These are phyloP conservation scores for Hapalemur alaotrensis DNA, from an alignment of 2,797 vertebrate species.

Conservation along the genomic window DNA sequence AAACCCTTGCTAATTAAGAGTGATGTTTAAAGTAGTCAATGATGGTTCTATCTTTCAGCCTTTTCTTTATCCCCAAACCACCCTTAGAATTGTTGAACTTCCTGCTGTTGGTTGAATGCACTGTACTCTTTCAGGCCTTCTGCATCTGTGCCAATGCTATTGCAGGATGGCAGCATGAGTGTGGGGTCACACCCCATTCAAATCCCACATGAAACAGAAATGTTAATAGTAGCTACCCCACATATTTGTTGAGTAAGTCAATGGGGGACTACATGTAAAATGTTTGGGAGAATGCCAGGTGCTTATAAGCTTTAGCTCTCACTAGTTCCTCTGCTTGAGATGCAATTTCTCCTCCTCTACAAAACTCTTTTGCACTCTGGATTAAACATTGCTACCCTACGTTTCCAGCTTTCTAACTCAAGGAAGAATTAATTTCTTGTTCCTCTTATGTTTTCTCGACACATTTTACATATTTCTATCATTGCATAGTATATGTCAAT, in stretches of 20 bases:
- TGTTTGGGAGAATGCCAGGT: not conserved
- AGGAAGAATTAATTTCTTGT: not conserved
- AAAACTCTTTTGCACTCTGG: not conserved
- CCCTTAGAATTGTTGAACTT: not conserved
- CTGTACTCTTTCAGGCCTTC: not conserved
- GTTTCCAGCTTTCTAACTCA: not conserved
- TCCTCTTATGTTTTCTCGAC: not conserved
- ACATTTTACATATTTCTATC: constrained; percentile 7
- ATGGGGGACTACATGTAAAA: not conserved
- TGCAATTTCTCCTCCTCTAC: not conserved
- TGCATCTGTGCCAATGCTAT: not conserved
- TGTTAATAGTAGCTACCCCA: not conserved
- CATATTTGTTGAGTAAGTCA: not conserved
- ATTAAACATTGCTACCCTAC: not conserved
- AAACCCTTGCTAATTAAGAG: not conserved
- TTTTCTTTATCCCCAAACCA: not conserved
- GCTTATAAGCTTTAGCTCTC: not conserved
- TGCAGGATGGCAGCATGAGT: not conserved
- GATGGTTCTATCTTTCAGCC: not conserved
- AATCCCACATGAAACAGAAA: not conserved
- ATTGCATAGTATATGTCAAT: not conserved
- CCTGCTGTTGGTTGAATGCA: not conserved
- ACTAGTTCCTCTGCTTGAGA: not conserved
- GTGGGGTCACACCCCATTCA: not conserved
- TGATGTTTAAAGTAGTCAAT: not conserved